Evolutionary conservation across 2,113 vertebrate species (phyloP).

Genomic region (Paramormyrops kingsleyae): DNA sequence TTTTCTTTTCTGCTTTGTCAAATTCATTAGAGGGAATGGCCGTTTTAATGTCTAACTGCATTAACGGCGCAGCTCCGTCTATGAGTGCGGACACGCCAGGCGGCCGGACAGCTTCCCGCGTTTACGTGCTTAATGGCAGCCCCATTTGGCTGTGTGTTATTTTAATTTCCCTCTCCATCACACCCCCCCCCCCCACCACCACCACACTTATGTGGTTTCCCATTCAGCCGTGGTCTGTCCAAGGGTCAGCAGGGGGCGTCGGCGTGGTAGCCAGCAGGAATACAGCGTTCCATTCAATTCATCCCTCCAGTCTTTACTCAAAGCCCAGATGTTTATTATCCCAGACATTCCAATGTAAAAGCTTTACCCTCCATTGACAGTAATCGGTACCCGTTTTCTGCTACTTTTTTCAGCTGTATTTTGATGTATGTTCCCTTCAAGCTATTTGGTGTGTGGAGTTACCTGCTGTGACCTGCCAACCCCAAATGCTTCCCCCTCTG

Average conservation of each 20-base stretch:
- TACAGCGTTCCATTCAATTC: not conserved
- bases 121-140: not conserved
- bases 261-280: not conserved
- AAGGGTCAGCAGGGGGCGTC: not conserved
- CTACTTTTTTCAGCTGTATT: not conserved
- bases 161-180: not conserved
- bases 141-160: not conserved
- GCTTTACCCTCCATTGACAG: not conserved
- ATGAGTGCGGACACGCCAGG: not conserved
- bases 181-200: not conserved
- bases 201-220: not conserved
- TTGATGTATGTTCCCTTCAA: not conserved
- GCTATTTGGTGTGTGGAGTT: not conserved
- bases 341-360: not conserved
- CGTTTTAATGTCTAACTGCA: conserved; percentile 12
- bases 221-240: not conserved
- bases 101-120: not conserved
- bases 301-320: not conserved
- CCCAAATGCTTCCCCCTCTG: not conserved
- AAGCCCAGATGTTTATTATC: not conserved
- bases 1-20: conserved; percentile 10
- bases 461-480: not conserved
- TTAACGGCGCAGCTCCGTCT: not conserved
- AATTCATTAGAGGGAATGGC: conserved; percentile 13
- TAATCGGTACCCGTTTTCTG: not conserved